phyloP scores from a whole-genome alignment of 1,140 invertebrate genomes.

The Vanessa atalanta region DNA sequence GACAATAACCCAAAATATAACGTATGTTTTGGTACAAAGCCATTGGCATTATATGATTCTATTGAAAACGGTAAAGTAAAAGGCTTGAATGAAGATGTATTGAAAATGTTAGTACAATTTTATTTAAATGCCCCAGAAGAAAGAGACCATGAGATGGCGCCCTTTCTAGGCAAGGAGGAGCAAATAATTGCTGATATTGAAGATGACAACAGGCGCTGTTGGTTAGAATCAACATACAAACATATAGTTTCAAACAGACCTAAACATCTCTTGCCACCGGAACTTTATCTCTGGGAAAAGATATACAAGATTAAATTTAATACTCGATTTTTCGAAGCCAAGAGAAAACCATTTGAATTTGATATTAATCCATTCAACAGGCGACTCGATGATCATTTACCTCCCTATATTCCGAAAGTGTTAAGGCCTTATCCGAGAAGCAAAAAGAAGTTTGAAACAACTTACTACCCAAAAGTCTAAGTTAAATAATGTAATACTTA shows the following conservation, averaged over 20 bases:
- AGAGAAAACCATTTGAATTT: slow-evolving; percentile 84
- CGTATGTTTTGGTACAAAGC: slow-evolving; percentile 89
- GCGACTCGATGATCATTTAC: slow-evolving; percentile 84
- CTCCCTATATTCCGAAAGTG: slow-evolving; percentile 85
- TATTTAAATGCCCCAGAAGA: slow-evolving; percentile 87
- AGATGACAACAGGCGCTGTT: slow-evolving; percentile 84
- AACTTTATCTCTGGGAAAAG: slow-evolving; percentile 88
- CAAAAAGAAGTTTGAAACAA: slow-evolving; percentile 82
- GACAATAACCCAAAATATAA: slow-evolving; percentile 87
- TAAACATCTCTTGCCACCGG: slow-evolving; percentile 82
- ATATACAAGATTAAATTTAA: slow-evolving; percentile 88
- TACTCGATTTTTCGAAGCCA: slow-evolving; percentile 85
- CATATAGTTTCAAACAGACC: slow-evolving; percentile 84
- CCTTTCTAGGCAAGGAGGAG: slow-evolving; percentile 84
- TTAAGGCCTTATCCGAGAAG: slow-evolving; percentile 82
- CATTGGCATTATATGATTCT: slow-evolving; percentile 87
- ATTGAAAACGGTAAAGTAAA: slow-evolving; percentile 87
- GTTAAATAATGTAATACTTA: not conserved
- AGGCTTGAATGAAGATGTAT: slow-evolving; percentile 90
- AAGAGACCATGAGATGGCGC: slow-evolving; percentile 85
- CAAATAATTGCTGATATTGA: slow-evolving; percentile 85
- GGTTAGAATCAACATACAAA: slow-evolving; percentile 86
- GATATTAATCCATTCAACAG: slow-evolving; percentile 82
- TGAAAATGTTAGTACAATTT: slow-evolving; percentile 88
- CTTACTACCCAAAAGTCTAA: slow-evolving; percentile 82